phyloP scores from a whole-genome alignment of 2,113 vertebrate species.

The Lichenostomus cassidix region DNA sequence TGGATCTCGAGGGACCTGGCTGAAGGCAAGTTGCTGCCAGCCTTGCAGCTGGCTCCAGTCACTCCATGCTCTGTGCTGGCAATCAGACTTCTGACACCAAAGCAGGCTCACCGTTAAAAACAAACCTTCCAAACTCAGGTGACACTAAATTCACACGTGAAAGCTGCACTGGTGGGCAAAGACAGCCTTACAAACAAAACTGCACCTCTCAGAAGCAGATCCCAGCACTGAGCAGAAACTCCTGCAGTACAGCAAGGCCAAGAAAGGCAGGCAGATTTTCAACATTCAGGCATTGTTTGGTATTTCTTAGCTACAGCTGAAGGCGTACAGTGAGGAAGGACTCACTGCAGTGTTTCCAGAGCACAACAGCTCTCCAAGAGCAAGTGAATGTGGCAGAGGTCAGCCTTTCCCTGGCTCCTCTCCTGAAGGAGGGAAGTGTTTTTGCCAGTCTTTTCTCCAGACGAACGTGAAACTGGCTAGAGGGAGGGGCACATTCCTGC shows the following conservation, averaged over 20 bases:
- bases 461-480: not conserved
- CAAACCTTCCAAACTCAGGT: not conserved
- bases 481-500: not conserved
- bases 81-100: not conserved
- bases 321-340: not conserved
- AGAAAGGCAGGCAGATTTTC: not conserved
- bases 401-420: not conserved
- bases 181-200: not conserved
- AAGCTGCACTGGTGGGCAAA: not conserved
- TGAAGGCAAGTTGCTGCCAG: not conserved
- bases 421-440: not conserved
- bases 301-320: not conserved
- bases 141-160: not conserved
- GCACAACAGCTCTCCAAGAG: not conserved
- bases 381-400: not conserved
- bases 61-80: not conserved
- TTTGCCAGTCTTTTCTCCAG: not conserved
- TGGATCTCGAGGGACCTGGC: not conserved
- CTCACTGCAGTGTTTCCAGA: not conserved
- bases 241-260: not conserved
- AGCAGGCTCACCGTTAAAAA: not conserved
- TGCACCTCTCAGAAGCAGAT: not conserved
- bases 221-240: not conserved
- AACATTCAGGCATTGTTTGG: conserved; percentile 20
- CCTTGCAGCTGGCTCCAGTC: not conserved